Percentiles rank a stretch among this genome's conserved stretches.
These are phyloP conservation scores for Eretmocerus hayati DNA, from an alignment of 2,888 invertebrate species.

Conservation along the genomic window DNA sequence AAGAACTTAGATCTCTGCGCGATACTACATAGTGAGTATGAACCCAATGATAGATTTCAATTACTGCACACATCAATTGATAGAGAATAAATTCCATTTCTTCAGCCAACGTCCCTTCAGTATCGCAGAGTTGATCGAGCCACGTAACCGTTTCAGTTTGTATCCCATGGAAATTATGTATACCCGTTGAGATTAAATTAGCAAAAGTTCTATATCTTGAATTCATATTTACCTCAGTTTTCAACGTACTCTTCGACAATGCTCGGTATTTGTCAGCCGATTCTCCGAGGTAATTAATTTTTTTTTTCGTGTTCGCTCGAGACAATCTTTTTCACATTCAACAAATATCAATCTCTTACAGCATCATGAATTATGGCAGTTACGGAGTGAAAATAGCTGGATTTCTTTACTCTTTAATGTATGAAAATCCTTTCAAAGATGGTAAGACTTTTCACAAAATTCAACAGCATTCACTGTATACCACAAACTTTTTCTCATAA, in stretches of 20 bases:
- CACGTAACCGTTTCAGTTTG: conserved; percentile 6
- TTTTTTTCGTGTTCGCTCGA: background rate
- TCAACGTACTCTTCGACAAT: background rate
- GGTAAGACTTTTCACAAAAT: background rate
- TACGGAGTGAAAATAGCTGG: conserved; percentile 4
- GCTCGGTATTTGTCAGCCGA: background rate
- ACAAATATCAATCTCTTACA: background rate
- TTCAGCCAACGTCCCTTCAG: conserved; percentile 1
- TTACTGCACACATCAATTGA: no score
- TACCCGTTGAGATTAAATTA: no score
- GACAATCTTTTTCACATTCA: background rate
- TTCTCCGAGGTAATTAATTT: conserved; percentile 1
- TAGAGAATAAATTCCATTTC: no score
- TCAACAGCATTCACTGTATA: no score
- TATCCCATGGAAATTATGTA: background rate
- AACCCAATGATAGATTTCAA: no score
- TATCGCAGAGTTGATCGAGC: background rate
- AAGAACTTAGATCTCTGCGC: conserved; percentile 1
- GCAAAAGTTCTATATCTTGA: background rate
- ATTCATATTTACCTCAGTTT: background rate
- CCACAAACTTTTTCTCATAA: no score
- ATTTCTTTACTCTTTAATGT: conserved; percentile 1
- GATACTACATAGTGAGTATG: background rate
- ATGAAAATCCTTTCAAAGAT: conserved; percentile 3
- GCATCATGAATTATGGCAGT: conserved; percentile 1